These are phyloP conservation scores for Arvicanthis niloticus DNA, from an alignment of 2,113 vertebrate genomes.

Conservation along the genomic window DNA sequence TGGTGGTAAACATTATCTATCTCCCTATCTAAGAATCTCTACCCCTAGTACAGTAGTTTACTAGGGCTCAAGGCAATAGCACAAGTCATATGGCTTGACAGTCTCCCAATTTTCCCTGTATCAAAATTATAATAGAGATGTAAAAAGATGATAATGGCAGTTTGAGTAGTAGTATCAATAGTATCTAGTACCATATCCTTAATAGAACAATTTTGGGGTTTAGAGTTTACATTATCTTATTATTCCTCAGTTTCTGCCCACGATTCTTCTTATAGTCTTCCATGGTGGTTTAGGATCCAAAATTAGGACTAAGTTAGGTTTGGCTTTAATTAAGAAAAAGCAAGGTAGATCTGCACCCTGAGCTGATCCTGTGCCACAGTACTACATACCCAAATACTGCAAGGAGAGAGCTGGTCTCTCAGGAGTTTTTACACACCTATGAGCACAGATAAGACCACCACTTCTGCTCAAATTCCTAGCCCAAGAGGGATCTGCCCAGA, in stretches of 20 bases:
- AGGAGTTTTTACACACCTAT: no score
- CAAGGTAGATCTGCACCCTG: no score
- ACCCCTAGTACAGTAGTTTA: not conserved
- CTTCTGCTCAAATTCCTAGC: no score
- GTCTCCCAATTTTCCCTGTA: not conserved
- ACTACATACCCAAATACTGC: no score
- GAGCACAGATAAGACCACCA: no score
- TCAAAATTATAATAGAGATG: not conserved
- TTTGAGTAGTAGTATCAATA: not conserved
- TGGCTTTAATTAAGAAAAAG: not conserved
- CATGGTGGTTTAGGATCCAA: not conserved
- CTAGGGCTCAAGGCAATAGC: not conserved
- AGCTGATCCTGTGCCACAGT: no score
- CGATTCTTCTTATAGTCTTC: not conserved
- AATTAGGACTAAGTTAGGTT: not conserved
- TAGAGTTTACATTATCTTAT: not conserved
- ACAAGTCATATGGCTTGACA: not conserved
- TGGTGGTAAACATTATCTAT: not conserved
- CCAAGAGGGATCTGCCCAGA: no score
- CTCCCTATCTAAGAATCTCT: not conserved
- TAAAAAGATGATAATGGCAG: not conserved
- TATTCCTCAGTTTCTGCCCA: not conserved
- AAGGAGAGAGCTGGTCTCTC: no score
- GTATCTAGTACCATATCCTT: not conserved
- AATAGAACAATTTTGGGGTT: not conserved